Conservation (phyloP, 2,888 invertebrate genomes). For the Dryomyza anilis region DNA sequence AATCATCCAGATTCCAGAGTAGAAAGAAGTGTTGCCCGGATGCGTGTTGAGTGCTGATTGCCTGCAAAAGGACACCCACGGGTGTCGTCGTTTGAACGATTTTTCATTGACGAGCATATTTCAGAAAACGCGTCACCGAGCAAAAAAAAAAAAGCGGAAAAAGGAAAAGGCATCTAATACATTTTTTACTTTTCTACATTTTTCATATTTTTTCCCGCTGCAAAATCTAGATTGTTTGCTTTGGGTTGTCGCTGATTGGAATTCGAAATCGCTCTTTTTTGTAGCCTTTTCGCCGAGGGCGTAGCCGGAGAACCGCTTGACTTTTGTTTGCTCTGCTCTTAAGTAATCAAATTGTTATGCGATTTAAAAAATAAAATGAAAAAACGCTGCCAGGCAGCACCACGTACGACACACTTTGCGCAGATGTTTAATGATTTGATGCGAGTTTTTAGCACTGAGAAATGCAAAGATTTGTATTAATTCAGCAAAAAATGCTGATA, state of each 20-base stretch:
- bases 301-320: not conserved
- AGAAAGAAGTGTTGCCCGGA: no score
- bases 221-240: not conserved
- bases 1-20: no score
- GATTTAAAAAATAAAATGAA: no score
- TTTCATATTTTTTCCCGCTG: not conserved
- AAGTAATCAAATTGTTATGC: not conserved
- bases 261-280: constrained; percentile 2
- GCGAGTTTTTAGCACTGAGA: no score
- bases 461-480: no score
- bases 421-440: no score
- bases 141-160: no score
- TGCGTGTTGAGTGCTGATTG: constrained; percentile 31
- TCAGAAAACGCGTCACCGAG: not conserved
- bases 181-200: no score
- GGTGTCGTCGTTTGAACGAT: not conserved
- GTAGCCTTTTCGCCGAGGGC: not conserved
- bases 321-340: not conserved
- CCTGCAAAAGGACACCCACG: constrained; percentile 9
- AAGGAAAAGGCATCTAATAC: no score
- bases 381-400: no score
- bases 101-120: not conserved
- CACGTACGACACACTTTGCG: no score
- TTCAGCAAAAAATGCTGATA: no score
- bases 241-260: not conserved